Evolutionary conservation across 2,113 vertebrate genomes (phyloP).

Genomic region (Pipa parva): DNA sequence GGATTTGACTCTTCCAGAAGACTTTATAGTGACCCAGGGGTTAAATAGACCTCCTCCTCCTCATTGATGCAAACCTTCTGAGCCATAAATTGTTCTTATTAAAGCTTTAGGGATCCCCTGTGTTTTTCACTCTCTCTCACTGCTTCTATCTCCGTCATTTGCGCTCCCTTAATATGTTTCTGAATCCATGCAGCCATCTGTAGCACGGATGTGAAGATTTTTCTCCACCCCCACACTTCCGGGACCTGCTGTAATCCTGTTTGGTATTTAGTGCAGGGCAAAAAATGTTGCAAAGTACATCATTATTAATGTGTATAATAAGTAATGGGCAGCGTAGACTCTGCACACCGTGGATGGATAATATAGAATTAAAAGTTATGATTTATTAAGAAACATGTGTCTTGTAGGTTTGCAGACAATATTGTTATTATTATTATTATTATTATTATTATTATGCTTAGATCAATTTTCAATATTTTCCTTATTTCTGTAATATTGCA

Average conservation of each 20-base stretch:
- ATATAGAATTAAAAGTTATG: too few species aligned
- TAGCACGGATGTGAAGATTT: conserved; percentile 17
- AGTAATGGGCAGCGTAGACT: not conserved
- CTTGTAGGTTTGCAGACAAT: too few species aligned
- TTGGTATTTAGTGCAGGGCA: conserved; percentile 12
- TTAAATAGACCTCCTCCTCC: not conserved
- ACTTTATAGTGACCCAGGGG: not conserved
- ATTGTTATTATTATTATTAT: too few species aligned
- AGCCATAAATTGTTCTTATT: not conserved
- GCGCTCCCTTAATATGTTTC: conserved; percentile 18
- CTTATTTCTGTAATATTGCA: too few species aligned
- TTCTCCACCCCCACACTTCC: conserved; percentile 16
- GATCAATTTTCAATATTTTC: too few species aligned
- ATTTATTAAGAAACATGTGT: too few species aligned
- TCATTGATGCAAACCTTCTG: not conserved
- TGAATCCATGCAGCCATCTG: conserved; percentile 32
- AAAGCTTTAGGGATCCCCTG: conserved; percentile 22
- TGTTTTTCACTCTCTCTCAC: conserved; percentile 15
- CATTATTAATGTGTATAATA: not conserved
- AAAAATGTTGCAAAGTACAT: not conserved
- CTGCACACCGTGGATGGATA: not conserved
- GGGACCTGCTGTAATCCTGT: conserved; percentile 10
- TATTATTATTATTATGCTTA: too few species aligned
- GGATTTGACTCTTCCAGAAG: not conserved
- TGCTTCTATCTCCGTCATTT: conserved; percentile 19